phyloP scores from a whole-genome alignment of 2,113 vertebrate genomes.

The Euleptes europaea region DNA sequence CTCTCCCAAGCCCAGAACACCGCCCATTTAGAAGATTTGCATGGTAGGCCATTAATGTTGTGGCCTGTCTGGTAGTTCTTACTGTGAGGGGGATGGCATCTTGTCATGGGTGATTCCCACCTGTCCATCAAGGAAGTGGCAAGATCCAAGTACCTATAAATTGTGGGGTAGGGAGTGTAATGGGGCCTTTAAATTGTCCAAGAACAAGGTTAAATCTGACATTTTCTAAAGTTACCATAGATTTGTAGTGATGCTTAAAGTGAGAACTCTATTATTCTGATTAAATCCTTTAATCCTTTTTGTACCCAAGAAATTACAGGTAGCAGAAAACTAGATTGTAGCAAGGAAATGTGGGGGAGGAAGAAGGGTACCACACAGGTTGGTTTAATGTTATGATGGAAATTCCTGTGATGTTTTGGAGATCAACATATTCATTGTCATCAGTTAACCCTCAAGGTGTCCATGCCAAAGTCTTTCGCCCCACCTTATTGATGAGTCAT shows the following conservation, averaged over 20 bases:
- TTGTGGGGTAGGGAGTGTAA: not conserved
- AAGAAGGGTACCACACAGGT: not conserved
- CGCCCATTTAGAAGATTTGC: no score
- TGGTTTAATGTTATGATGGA: not conserved
- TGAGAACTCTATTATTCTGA: constrained; percentile 1
- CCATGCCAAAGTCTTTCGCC: constrained; percentile 49
- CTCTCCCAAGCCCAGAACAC: no score
- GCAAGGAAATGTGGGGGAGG: not conserved
- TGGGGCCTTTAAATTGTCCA: not conserved
- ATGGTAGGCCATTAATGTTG: no score
- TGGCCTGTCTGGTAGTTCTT: no score
- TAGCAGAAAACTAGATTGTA: constrained; percentile 10
- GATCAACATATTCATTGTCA: constrained; percentile 7
- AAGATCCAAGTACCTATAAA: not conserved
- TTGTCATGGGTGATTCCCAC: no score
- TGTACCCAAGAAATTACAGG: constrained; percentile 10
- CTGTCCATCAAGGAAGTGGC: no score
- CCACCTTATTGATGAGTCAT: constrained; percentile 50
- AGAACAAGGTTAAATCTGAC: not conserved
- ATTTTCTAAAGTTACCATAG: not conserved
- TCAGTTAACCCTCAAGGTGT: constrained; percentile 47
- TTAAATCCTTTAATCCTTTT: constrained; percentile 3
- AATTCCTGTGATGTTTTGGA: not conserved
- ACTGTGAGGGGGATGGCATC: no score
- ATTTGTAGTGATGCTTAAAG: constrained; percentile 1